Base-by-base conservation (phyloP, 2,797 vertebrate genomes). In the Monodelphis domestica region DNA sequence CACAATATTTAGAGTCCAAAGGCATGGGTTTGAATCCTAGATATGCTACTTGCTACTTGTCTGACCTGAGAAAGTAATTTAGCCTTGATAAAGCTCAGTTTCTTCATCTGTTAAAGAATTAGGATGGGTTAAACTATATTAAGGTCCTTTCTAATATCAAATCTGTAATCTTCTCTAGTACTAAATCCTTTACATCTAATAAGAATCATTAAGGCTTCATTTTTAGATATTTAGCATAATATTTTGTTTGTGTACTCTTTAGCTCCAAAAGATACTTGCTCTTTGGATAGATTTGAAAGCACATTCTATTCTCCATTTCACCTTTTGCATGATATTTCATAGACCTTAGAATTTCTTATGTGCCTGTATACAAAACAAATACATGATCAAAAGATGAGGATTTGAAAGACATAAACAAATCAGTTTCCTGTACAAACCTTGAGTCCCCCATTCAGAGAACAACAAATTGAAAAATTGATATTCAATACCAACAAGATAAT, bases 401-500 rank as follows among this genome's bases (percentile, higher is more conserved):
- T 96, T 94, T 96, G 94, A 96, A 97, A 52, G 29, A 93, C 95
- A 90, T 93, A 95, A 94, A 94, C 95, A 97, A 97, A 96, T 96
- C 70, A 97, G 88, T 53, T 96, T 95, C 96, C 92, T n/a, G 70
- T 95, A 94, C 53, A 93, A 97, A 97, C 95, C 57, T 54, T 15
- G 45, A 95, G 94, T 97, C 93, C 94, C 15, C 93, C 95, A 96
- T 97, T 97, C 94, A 94, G 56, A 97, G 94, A 97, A 95, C 97
- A 97, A 96, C 93, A 97, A 95, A 97, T 93, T 95, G 92, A 96
- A 98, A 97, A 96, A 96, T 96, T 95, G 90, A 63, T 95, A 94
- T 96, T 96, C 94, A 97, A 84, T 92, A 97, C 94, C 94, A 97
- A 94, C 52, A 92, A 97, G 97, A 95, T 98, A 97, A 97, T 98